Base-by-base conservation (phyloP, 1,140 invertebrate genomes). In the Drosophila bocki region DNA sequence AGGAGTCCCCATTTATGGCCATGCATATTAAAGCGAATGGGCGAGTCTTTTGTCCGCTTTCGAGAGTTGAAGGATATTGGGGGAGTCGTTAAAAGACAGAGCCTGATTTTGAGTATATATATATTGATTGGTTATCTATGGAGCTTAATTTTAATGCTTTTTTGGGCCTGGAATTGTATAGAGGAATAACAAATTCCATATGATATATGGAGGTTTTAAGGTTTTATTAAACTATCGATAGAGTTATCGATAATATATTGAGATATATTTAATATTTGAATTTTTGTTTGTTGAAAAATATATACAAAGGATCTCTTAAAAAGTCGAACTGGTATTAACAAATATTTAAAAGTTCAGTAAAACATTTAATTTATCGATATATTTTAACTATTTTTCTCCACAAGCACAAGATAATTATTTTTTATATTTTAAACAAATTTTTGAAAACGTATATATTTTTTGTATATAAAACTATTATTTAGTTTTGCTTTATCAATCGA, bases 1-100 rank as follows among this genome's bases (percentile, higher is more conserved):
- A 68, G 64, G 47, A 69, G 60, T 35, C 64, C 48, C 41, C 61
- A 50, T 82, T 82, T 86, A 76, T 75, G 83, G 61, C 80, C 53
- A 17, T 82, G 82, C 68, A 85, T 85, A 85, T 78, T 86, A 85
- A 85, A 68, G 42, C 7, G 35, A 74, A 35, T 53, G 32, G 42
- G 35, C 29, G n/a, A 45, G 61, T 33, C 62, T 77, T 76, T 77
- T 68, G 74, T 76, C 17, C 29, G 45, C 35, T 15, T 13, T 8
- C 17, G 13, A n/a, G 11, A 53, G 57, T 53, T 54, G 68, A 67
- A 77, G 74, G 74, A 77, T 78, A 77, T 71, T 7, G 33, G 9
- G 5, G 29, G 22, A 65, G 62, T 47, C 64, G 64, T 69, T 71
- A 74, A 75, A 47, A 47, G 29, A n/a, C 35, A 39, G 42, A 75